Evolutionary conservation across 2,113 vertebrate genomes (phyloP), one percentile per base, ranked within the genome.

Genomic region (Ploceus nigricollis): DNA sequence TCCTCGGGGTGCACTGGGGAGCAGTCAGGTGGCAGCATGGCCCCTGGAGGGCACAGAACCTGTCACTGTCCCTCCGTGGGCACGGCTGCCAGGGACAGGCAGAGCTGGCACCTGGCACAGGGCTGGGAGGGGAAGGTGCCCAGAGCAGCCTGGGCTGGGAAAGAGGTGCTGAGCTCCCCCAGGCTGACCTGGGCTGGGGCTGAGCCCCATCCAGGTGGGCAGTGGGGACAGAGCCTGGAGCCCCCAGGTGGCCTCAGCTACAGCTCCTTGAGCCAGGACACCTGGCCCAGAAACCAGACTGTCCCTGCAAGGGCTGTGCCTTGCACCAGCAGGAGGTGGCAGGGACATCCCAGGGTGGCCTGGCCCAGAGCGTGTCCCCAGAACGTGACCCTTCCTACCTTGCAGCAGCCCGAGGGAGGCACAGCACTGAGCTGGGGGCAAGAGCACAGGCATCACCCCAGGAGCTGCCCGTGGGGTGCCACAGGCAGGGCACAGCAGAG

Each of bases 1-100:
- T 63, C 70, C 58, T 57, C 0, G 0, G 51, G 24, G 47, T 44
- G 45, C 15, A 7, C 39, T 27, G 33, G 51, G 51, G 33, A 87
- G 35, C 53, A 39, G 39, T 12, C 11, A 57, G 30, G 30, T 13
- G 31, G 39, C 56, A 64, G 31, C 6, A 1, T 4, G 10, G 37
- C n/a, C 25, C 48, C 37, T 42, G 39, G 23, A 63, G 61, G 75
- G 42, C 45, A 80, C 72, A 77, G 87, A 28, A 56, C 17, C 17
- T 6, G 1, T 30, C 7, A 3, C 69, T 51, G 53, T 48, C 65
- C 65, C 31, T 40, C 28, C 0, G 0, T 58, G 69, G 83, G 18
- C 35, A 63, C 0, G 2, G 53, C 53, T 35, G 17, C 33, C 24
- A 1, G 2, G 22, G 11, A 48, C 2, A 5, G 21, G 31, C 40